phyloP scores from a whole-genome alignment of 2,797 vertebrate genomes.

The Glyptemys insculpta region DNA sequence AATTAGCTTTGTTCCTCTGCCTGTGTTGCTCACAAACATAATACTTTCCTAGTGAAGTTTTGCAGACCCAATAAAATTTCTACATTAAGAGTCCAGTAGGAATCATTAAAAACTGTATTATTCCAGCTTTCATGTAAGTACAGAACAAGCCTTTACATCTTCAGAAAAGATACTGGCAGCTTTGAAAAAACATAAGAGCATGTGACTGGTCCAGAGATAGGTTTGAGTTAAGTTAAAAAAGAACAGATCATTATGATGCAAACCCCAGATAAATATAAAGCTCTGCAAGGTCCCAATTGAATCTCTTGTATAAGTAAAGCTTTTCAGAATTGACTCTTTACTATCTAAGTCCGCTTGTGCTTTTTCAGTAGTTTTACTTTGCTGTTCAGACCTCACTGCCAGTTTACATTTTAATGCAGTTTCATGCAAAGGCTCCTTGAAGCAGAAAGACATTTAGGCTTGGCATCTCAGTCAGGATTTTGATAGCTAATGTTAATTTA shows the following conservation, averaged over 20 bases:
- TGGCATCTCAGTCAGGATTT: conserved; percentile 19
- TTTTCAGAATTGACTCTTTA: neutral
- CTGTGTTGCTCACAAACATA: neutral
- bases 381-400: neutral
- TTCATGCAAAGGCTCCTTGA: conserved; percentile 28
- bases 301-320: neutral
- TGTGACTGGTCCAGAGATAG: neutral
- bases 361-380: neutral
- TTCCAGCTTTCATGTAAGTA: neutral
- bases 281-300: accelerated
- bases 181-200: neutral
- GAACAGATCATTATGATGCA: neutral
- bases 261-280: neutral
- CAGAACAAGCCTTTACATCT: neutral
- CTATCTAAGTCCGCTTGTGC: neutral
- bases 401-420: neutral
- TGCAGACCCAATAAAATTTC: neutral
- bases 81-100: neutral
- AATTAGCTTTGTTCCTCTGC: neutral
- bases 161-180: neutral
- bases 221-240: neutral
- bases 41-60: neutral
- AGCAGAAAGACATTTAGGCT: conserved; percentile 5
- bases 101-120: neutral
- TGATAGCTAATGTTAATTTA: neutral